Base-by-base conservation (phyloP, 2,797 vertebrate species). In the Margarornis squamiger region DNA sequence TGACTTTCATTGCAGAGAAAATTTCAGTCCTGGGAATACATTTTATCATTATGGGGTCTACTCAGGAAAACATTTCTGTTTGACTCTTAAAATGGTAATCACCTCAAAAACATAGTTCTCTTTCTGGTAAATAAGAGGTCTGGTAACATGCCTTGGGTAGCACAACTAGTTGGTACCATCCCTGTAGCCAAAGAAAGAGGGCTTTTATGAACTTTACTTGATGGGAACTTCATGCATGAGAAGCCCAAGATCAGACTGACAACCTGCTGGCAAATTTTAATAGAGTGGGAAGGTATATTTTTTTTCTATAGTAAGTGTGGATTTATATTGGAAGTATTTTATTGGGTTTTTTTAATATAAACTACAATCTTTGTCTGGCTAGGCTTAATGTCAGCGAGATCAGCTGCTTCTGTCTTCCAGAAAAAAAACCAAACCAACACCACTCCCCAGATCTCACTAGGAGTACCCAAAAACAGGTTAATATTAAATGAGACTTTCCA, bases 371-470 rank as follows among this genome's bases (percentile, higher is more conserved):
- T 73, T 79, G 5, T 10, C 43, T 83, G 36, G 15, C 5, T 67
- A 59, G 66, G 9, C 30, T 59, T 20, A n/a, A 62, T 59, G 73
- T 54, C 55, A n/a, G n/a, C n/a, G 10, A 76, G 19, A 76, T 62
- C 18, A 30, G 5, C 26, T 55, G 66, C 30, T 10, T 74, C 17
- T 78, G 23, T 22, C 30, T 52, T 76, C 26, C 15, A 48, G 8
- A 2, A 34, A 41, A 38, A 49, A 75, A 12, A 2, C 4, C 17
- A 51, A 51, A 20, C 1, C 1, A 22, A 9, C 12, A 23, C 8
- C 7, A 51, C 8, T 63, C 8, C 71, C 17, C 67, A 43, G 4
- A 27, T 70, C 26, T 39, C 71, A 27, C 20, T 34, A 11, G 3
- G 21, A 63, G 34, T 5, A 59, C 5, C 3, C 57, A 72, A 13